These are phyloP conservation scores for Sturnus vulgaris DNA, from an alignment of 2,113 vertebrate genomes.

Conservation along the genomic window DNA sequence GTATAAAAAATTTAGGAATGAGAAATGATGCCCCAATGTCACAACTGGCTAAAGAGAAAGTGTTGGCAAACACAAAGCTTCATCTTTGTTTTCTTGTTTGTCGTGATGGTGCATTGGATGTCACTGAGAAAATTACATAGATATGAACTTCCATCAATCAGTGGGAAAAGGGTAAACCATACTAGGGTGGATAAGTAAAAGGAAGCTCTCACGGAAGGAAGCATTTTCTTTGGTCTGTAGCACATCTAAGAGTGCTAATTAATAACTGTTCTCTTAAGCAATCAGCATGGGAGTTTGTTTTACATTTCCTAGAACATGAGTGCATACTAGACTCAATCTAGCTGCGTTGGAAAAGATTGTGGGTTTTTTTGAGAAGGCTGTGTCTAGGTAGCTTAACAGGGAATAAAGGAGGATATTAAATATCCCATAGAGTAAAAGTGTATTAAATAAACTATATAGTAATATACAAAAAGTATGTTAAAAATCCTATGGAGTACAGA, in stretches of 20 bases:
- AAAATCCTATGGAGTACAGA: conserved; percentile 60
- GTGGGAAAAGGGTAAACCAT: not conserved
- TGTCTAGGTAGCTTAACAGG: conserved; percentile 27
- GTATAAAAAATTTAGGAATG: not conserved
- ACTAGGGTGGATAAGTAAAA: not conserved
- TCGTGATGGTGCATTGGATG: not conserved
- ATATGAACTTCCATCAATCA: not conserved
- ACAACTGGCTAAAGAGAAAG: not conserved
- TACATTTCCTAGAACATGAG: not conserved
- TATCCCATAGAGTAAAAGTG: not conserved
- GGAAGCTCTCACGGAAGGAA: not conserved
- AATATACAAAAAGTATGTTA: conserved; percentile 58
- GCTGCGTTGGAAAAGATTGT: conserved; percentile 14
- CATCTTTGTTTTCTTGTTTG: not conserved
- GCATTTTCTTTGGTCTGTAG: not conserved
- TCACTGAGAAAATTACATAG: not conserved
- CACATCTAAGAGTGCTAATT: not conserved
- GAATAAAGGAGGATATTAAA: conserved; percentile 44
- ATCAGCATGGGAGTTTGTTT: not conserved
- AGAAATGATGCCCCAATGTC: not conserved
- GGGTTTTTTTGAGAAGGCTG: not conserved
- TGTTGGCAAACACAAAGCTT: not conserved
- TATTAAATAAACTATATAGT: conserved; percentile 36
- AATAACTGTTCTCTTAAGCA: not conserved
- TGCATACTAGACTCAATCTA: not conserved